These are phyloP conservation scores for Hetaerina titia DNA, from an alignment of 2,888 invertebrate species.

Conservation along the genomic window DNA sequence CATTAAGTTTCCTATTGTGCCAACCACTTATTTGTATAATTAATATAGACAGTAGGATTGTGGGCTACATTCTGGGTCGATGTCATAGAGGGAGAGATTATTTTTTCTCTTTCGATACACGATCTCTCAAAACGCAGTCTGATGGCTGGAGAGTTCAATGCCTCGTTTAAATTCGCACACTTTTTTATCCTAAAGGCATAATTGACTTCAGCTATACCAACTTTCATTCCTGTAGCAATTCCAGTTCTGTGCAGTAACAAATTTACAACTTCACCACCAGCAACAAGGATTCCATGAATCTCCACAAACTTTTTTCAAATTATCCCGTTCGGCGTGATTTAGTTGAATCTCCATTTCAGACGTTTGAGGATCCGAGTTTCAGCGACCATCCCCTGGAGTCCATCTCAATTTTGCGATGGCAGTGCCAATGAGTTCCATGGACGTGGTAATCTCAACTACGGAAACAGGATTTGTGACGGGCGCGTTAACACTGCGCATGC, in stretches of 20 bases:
- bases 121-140: not conserved
- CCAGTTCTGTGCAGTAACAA: not conserved
- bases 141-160: not conserved
- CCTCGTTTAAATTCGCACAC: not conserved
- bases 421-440: no score
- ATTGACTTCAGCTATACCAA: not conserved
- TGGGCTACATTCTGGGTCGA: not conserved
- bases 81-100: not conserved
- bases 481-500: no score
- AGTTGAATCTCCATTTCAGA: not conserved
- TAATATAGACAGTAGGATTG: not conserved
- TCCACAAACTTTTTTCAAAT: not conserved
- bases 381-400: not conserved
- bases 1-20: not conserved
- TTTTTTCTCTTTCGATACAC: not conserved
- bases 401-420: not conserved
- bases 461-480: no score
- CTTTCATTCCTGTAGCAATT: not conserved
- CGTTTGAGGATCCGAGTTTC: not conserved
- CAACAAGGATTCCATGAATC: not conserved
- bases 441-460: no score
- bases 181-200: not conserved
- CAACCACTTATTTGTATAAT: not conserved
- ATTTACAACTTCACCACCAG: not conserved
- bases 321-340: not conserved